phyloP scores from a whole-genome alignment of 2,113 vertebrate genomes.

The Brienomyrus longianalis region DNA sequence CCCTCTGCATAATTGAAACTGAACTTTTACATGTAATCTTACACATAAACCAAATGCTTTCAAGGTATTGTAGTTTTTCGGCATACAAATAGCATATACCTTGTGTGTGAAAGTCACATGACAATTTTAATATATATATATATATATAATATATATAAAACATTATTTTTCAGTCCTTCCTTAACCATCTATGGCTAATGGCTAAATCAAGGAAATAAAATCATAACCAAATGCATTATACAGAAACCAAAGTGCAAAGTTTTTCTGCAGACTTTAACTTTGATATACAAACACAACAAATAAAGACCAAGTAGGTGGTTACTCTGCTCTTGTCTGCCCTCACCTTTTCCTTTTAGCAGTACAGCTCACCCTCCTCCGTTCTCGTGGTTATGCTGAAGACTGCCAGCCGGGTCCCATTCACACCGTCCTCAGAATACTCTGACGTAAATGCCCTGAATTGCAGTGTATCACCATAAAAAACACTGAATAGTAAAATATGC shows the following conservation, averaged over 20 bases:
- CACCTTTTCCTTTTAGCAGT: background rate
- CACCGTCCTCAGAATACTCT: background rate
- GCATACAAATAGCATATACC: background rate
- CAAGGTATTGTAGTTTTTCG: constrained; percentile 14
- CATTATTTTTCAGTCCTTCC: background rate
- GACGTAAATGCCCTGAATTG: background rate
- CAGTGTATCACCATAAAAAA: background rate
- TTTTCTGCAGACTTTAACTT: background rate
- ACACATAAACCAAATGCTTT: constrained; percentile 14
- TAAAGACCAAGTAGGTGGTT: background rate
- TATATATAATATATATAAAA: background rate
- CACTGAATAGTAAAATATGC: background rate
- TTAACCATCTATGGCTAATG: background rate
- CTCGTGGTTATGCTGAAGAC: background rate
- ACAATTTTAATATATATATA: background rate
- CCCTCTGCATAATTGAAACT: constrained; percentile 11
- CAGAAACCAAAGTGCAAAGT: background rate
- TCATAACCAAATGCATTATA: background rate
- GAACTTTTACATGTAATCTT: constrained; percentile 13
- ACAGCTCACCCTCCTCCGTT: background rate
- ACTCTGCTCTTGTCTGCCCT: background rate
- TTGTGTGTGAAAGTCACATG: background rate
- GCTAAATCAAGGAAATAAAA: background rate
- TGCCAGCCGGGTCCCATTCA: background rate
- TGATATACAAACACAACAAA: background rate